Evolutionary conservation across 2,888 invertebrate genomes (phyloP).

Genomic region (Cyaniris semiargus): DNA sequence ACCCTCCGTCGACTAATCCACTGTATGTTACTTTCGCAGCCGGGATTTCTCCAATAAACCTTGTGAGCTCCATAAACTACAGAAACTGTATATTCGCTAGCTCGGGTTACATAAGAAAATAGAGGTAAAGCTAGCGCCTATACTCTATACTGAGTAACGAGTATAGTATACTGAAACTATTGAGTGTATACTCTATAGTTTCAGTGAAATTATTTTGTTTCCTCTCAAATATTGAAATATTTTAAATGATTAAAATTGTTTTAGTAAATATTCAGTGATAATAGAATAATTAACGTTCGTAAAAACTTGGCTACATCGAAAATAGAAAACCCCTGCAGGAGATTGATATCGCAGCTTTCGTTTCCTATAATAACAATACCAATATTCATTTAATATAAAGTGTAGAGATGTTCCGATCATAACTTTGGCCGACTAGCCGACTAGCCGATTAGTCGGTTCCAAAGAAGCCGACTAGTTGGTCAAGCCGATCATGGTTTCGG

Average conservation of each 20-base stretch:
- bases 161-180: no score
- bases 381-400: background rate
- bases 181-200: background rate
- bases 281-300: no score
- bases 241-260: background rate
- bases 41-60: slow-evolving; percentile 29
- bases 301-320: no score
- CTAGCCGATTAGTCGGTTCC: no score
- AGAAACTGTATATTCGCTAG: slow-evolving; percentile 17
- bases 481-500: no score
- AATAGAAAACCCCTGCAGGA: background rate
- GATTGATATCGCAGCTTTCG: no score
- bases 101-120: slow-evolving; percentile 6
- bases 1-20: slow-evolving; percentile 27
- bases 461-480: no score
- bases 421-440: no score
- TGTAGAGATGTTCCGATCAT: no score
- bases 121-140: background rate
- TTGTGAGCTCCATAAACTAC: slow-evolving; percentile 30
- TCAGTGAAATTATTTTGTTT: background rate
- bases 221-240: background rate
- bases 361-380: background rate
- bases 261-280: no score
- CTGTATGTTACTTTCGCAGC: slow-evolving; percentile 25
- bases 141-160: no score